phyloP scores from a whole-genome alignment of 2,888 invertebrate species.

The Atherix ibis region DNA sequence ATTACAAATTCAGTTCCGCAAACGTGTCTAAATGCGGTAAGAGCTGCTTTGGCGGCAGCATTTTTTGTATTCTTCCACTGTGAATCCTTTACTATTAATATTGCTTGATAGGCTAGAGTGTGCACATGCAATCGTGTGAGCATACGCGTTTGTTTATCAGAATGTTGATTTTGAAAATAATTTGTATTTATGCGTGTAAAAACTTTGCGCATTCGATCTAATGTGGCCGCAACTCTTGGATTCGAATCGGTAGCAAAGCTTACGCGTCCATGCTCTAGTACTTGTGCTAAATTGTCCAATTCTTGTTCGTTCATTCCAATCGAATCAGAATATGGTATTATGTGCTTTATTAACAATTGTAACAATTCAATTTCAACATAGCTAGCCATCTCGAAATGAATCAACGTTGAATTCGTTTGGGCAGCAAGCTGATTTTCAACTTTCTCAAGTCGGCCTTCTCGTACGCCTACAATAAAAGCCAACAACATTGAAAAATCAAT shows the following conservation, averaged over 20 bases:
- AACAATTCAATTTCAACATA: slow-evolving; percentile 58
- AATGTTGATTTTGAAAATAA: slow-evolving; percentile 16
- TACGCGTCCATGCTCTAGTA: slow-evolving; percentile 51
- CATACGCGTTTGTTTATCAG: slow-evolving; percentile 32
- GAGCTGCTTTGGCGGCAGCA: slow-evolving; percentile 67
- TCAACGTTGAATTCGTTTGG: slow-evolving; percentile 41
- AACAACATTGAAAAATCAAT: slow-evolving; percentile 3
- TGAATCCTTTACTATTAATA: slow-evolving; percentile 50
- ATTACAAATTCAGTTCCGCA: slow-evolving; percentile 45
- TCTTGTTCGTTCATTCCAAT: slow-evolving; percentile 84
- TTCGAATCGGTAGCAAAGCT: slow-evolving; percentile 61
- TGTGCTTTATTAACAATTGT: slow-evolving; percentile 44
- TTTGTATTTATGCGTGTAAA: slow-evolving; percentile 29
- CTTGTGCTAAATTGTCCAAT: slow-evolving; percentile 56
- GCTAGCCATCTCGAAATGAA: slow-evolving; percentile 80
- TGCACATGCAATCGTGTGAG: slow-evolving; percentile 69
- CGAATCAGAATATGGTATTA: slow-evolving; percentile 62
- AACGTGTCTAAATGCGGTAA: slow-evolving; percentile 70
- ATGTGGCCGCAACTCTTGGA: slow-evolving; percentile 60
- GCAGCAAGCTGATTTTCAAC: slow-evolving; percentile 49
- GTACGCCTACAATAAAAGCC: slow-evolving; percentile 36
- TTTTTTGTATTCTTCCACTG: slow-evolving; percentile 63
- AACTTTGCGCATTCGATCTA: slow-evolving; percentile 66
- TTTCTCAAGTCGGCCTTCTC: slow-evolving; percentile 44
- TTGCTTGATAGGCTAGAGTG: slow-evolving; percentile 74